Evolutionary conservation across 2,113 vertebrate genomes (phyloP), one percentile per base, ranked within the genome.

Genomic region (Pyxicephalus adspersus): DNA sequence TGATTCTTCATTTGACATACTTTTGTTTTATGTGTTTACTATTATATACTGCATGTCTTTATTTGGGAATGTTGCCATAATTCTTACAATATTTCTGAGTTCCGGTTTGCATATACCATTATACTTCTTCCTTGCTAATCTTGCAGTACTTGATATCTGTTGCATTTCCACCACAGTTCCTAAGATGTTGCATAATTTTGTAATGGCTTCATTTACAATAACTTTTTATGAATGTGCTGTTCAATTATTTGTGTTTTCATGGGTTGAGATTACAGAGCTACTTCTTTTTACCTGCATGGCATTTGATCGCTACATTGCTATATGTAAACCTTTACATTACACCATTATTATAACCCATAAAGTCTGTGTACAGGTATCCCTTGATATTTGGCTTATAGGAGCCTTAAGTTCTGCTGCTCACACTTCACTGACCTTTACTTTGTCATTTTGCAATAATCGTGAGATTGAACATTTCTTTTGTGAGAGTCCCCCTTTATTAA

Each of bases 401-500:
- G 72, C 54, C 23, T 61, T 75, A 5, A 61, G 72, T 57, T 75
- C 72, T 7, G 72, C 29, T 20, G 72, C 25, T 31, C 72, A 61
- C 60, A 61, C 72, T 60, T 75, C 72, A 18, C 0, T 38, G 15
- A 75, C 72, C 0, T 75, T 75, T 23, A 75, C 29, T 61, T 7
- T 88, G 3, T 86, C 81, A 11, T 89, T 86, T 8, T 89, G 89
- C 29, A 72, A 50, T 16, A 84, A 84, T 3, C 86, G 84, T 3
- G 4, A 76, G 19, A 70, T 90, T 51, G 85, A 85, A 17, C 86
- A 88, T 72, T 89, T 88, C 76, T 90, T 88, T 0, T 89, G 85
- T 8, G 86, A 90, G 20, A 77, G 84, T 57, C 85, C 86, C 66
- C 84, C 86, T 4, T 86, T 88, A 3, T 73, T 90, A 6, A 84